These are phyloP conservation scores for Phylloscopus trochilus DNA, from an alignment of 2,113 vertebrate species.

Conservation along the genomic window DNA sequence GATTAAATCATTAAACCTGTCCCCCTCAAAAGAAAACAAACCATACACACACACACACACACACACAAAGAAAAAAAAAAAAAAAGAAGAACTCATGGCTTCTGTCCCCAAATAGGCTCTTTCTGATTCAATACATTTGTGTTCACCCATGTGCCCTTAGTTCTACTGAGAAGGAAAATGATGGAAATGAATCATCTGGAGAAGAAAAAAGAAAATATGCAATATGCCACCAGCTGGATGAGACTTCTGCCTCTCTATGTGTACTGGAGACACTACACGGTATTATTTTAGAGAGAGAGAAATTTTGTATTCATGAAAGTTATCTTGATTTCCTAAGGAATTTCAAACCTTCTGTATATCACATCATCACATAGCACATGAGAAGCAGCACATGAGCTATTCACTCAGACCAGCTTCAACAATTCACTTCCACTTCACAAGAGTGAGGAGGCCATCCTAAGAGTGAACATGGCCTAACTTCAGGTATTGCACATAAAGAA, in stretches of 20 bases:
- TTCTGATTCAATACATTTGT: background rate
- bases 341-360: background rate
- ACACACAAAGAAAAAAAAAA: too few relatives aligned
- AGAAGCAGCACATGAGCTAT: background rate
- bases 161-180: background rate
- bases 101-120: background rate
- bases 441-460: background rate
- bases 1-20: background rate
- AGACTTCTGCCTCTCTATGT: background rate
- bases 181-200: background rate
- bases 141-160: background rate
- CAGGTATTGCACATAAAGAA: background rate
- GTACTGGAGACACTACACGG: background rate
- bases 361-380: background rate
- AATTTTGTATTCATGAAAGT: background rate
- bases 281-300: background rate
- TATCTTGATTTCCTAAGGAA: background rate
- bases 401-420: background rate
- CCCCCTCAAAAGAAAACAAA: background rate
- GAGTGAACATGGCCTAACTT: background rate
- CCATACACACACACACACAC: background rate
- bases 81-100: background rate
- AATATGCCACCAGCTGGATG: background rate
- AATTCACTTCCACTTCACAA: background rate
- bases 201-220: background rate